A percentile compares a stretch with the other conserved stretches of the same genome.
phyloP scores from a whole-genome alignment of 2,113 vertebrate genomes.

The Myanophis thanlyinensis region DNA sequence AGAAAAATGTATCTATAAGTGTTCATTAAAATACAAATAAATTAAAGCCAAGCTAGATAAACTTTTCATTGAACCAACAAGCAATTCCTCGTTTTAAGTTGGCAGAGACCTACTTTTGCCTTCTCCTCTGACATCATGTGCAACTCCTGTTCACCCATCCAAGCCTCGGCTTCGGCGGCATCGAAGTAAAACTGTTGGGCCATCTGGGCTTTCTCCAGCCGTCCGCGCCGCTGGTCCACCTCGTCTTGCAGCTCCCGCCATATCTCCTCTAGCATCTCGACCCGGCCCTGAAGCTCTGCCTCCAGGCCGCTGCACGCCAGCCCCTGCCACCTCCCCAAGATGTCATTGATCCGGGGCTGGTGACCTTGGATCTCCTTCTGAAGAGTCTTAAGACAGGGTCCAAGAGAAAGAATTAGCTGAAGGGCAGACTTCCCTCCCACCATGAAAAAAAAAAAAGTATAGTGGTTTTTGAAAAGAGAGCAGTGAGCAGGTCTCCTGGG shows the following conservation, averaged over 20 bases:
- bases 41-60: too few species aligned
- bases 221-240: slow-evolving; percentile 76
- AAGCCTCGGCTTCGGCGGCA: slow-evolving; percentile 86
- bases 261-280: slow-evolving; percentile 77
- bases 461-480: too few species aligned
- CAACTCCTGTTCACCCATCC: slow-evolving; percentile 96
- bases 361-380: slow-evolving; percentile 95
- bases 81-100: not conserved
- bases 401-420: not conserved
- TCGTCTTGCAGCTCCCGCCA: slow-evolving; percentile 82
- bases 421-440: not conserved
- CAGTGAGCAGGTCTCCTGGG: too few species aligned
- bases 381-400: slow-evolving; percentile 78
- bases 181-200: slow-evolving; percentile 93
- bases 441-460: too few species aligned
- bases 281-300: slow-evolving; percentile 71
- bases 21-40: too few species aligned
- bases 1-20: too few species aligned
- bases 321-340: slow-evolving; percentile 72
- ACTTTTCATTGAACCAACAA: not conserved
- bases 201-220: slow-evolving; percentile 78
- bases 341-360: slow-evolving; percentile 88
- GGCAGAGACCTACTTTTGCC: slow-evolving; percentile 78
- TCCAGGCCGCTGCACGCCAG: slow-evolving; percentile 68
- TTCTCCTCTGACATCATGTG: slow-evolving; percentile 97